Percentiles rank a stretch among this genome's conserved stretches.
phyloP scores from a whole-genome alignment of 2,797 vertebrate species.

The Chaenodraco wilsoni region DNA sequence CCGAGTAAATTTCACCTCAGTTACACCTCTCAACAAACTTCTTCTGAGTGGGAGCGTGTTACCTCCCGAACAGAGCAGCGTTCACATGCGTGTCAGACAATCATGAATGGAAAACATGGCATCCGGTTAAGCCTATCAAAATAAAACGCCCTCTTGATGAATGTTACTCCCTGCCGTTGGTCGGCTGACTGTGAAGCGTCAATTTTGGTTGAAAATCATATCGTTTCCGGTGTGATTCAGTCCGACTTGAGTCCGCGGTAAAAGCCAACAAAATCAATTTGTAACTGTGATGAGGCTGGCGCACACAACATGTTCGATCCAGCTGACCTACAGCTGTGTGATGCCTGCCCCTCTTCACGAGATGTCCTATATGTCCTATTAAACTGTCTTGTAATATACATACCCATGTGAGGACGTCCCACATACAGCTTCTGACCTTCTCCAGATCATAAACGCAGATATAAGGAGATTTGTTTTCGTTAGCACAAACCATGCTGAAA shows the following conservation, averaged over 20 bases:
- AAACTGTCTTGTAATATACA: slow-evolving; percentile 7
- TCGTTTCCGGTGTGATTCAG: slow-evolving; percentile 6
- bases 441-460: neutral
- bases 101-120: neutral
- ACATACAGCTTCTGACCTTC: neutral
- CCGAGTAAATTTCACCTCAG: slow-evolving; percentile 3
- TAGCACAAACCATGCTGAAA: neutral
- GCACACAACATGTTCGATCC: slow-evolving; percentile 36
- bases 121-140: slow-evolving; percentile 35
- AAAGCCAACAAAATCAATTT: slow-evolving; percentile 38
- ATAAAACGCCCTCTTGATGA: slow-evolving; percentile 12
- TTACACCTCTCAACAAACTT: slow-evolving; percentile 28
- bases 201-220: neutral
- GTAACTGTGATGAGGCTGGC: slow-evolving; percentile 14
- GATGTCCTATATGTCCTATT: slow-evolving; percentile 27
- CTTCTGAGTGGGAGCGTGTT: slow-evolving; percentile 30
- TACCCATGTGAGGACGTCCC: slow-evolving; percentile 38
- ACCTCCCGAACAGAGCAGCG: slow-evolving; percentile 7
- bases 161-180: rapidly evolving
- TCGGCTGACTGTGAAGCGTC: rapidly evolving
- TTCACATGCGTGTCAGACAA: slow-evolving; percentile 1
- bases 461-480: neutral
- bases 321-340: slow-evolving; percentile 39
- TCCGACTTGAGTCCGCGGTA: slow-evolving; percentile 11
- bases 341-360: slow-evolving; percentile 10